These are phyloP conservation scores for Capromys pilorides DNA, from an alignment of 2,797 vertebrate species.

Conservation along the genomic window DNA sequence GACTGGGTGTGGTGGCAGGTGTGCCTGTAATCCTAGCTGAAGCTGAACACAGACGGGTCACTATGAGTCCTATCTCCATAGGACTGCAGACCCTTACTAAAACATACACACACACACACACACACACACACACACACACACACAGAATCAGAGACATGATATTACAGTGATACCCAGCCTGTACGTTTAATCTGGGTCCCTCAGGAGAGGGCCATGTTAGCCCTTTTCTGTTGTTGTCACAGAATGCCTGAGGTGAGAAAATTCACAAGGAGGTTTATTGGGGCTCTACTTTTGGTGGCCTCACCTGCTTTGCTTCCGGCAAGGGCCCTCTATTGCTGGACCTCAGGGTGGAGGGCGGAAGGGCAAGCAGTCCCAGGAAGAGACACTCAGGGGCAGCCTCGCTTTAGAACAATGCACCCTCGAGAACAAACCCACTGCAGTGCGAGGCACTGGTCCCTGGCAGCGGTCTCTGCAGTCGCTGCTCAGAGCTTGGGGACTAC, in stretches of 20 bases:
- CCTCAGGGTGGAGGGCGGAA: neutral
- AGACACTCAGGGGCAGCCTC: neutral
- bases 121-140: no score
- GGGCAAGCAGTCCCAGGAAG: neutral
- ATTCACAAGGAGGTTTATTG: neutral
- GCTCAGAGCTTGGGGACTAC: neutral
- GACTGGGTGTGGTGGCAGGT: no score
- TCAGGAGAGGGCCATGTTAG: neutral
- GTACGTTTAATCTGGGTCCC: neutral
- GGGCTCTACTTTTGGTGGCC: neutral
- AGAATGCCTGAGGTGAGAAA: neutral
- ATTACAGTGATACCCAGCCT: neutral
- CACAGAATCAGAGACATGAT: no score
- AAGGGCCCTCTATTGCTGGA: neutral
- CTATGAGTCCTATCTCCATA: no score
- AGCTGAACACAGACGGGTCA: no score
- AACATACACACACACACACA: no score
- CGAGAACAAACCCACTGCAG: no score
- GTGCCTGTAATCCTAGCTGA: no score
- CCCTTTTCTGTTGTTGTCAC: neutral
- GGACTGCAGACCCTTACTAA: no score
- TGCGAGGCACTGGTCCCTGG: no score
- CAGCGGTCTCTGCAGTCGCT: neutral
- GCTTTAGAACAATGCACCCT: neutral
- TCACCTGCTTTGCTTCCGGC: neutral